phyloP scores from a whole-genome alignment of 2,113 vertebrate genomes.

The Genyomyrus donnyi region DNA sequence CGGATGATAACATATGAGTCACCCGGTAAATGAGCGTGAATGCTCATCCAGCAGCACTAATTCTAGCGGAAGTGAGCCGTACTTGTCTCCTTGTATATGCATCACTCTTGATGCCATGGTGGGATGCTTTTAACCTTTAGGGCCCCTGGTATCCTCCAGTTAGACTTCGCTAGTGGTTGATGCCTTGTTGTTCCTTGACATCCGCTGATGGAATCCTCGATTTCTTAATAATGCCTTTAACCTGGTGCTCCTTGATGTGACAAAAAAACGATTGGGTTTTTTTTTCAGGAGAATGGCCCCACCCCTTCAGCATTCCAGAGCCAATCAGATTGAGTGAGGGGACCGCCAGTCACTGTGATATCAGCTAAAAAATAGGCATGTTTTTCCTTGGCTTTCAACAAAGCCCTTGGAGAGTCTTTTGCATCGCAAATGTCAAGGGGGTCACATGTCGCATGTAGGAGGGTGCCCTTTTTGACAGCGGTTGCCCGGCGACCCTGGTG shows the following conservation, averaged over 20 bases:
- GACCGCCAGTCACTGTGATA: slow-evolving; percentile 28
- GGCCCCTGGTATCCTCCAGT: background rate
- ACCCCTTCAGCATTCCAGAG: background rate
- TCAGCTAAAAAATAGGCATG: slow-evolving; percentile 22
- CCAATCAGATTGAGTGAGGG: slow-evolving; percentile 31
- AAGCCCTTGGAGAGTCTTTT: slow-evolving; percentile 28
- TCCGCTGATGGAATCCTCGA: background rate
- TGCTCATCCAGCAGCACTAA: background rate
- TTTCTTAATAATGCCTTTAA: background rate
- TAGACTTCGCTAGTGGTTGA: background rate
- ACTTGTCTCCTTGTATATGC: background rate
- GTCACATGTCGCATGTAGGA: slow-evolving; percentile 34
- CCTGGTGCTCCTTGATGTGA: background rate
- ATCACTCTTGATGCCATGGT: background rate
- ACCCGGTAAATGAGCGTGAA: background rate
- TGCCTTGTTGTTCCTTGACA: background rate
- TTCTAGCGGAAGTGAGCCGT: background rate
- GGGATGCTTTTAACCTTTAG: background rate
- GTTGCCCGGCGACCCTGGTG: slow-evolving; percentile 25
- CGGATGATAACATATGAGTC: background rate
- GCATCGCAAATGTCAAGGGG: slow-evolving; percentile 38
- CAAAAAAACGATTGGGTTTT: background rate
- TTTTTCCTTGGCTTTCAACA: slow-evolving; percentile 24
- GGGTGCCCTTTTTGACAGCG: slow-evolving; percentile 27
- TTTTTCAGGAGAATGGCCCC: background rate